Percentiles rank a stretch among this genome's conserved stretches.
These are phyloP conservation scores for Agrilus planipennis DNA, from an alignment of 1,140 invertebrate species.

Conservation along the genomic window DNA sequence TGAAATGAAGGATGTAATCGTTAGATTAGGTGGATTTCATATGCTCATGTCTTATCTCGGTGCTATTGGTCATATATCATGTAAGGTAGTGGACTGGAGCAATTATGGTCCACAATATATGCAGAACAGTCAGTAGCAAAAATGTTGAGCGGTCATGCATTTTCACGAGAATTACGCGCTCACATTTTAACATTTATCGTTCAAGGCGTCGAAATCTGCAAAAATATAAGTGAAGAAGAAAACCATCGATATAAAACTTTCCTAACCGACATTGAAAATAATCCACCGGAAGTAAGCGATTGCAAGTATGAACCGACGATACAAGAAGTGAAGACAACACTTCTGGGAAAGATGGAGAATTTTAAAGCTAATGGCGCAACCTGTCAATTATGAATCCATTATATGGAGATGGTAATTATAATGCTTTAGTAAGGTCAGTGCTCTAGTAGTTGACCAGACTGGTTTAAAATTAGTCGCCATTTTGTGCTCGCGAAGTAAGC, in stretches of 20 bases:
- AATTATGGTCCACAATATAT: not conserved
- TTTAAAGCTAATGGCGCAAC: no score
- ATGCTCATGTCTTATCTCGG: conserved; percentile 1
- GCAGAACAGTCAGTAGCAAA: not conserved
- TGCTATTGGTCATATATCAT: conserved; percentile 9
- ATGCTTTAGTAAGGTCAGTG: not conserved
- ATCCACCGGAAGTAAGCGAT: no score
- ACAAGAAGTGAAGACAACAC: no score
- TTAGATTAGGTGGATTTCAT: conserved; percentile 1
- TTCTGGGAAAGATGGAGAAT: no score
- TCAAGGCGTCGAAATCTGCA: no score
- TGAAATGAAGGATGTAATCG: not conserved
- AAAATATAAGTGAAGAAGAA: no score
- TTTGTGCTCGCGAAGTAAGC: not conserved
- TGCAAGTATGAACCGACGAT: no score
- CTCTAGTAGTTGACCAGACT: not conserved
- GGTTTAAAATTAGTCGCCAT: not conserved
- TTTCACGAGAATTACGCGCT: not conserved
- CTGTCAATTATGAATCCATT: conserved; percentile 31
- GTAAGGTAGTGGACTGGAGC: not conserved
- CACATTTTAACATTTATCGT: not conserved
- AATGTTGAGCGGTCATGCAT: not conserved
- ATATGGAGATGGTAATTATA: conserved; percentile 24
- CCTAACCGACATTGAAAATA: no score
- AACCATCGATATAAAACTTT: no score